Percentiles rank a stretch among this genome's conserved stretches.
These are phyloP conservation scores for Temnothorax ravouxi DNA, from an alignment of 2,888 invertebrate species.

Conservation along the genomic window DNA sequence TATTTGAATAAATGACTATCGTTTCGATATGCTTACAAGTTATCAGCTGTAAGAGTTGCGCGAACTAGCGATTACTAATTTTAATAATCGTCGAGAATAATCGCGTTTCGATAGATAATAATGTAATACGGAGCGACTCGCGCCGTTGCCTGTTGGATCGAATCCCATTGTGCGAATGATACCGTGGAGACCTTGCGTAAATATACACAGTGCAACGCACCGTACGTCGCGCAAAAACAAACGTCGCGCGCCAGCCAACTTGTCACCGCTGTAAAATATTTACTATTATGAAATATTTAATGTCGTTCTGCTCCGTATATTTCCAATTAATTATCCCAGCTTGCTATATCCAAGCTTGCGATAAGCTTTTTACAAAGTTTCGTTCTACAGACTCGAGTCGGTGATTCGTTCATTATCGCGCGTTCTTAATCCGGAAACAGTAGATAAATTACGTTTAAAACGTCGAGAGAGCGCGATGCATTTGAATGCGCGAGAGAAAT, in stretches of 20 bases:
- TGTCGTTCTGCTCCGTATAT: neutral
- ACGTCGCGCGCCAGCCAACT: neutral
- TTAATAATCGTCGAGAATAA: neutral
- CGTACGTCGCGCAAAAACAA: neutral
- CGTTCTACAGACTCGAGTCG: neutral
- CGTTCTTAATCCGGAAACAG: neutral
- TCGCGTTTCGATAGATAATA: neutral
- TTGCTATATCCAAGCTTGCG: neutral
- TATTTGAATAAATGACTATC: neutral
- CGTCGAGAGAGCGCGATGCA: neutral
- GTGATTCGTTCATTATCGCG: neutral
- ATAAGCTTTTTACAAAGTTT: neutral
- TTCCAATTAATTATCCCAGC: neutral
- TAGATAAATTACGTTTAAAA: neutral
- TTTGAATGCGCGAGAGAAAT: neutral
- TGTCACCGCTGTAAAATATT: neutral
- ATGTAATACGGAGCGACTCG: neutral
- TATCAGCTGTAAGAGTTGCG: neutral
- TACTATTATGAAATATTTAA: neutral
- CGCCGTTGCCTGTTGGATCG: neutral
- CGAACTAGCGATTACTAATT: neutral
- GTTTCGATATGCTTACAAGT: neutral
- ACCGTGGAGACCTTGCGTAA: neutral
- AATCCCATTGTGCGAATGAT: neutral
- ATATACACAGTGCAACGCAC: neutral